phyloP scores from a whole-genome alignment of 2,797 vertebrate genomes.

The Danio albolineatus region DNA sequence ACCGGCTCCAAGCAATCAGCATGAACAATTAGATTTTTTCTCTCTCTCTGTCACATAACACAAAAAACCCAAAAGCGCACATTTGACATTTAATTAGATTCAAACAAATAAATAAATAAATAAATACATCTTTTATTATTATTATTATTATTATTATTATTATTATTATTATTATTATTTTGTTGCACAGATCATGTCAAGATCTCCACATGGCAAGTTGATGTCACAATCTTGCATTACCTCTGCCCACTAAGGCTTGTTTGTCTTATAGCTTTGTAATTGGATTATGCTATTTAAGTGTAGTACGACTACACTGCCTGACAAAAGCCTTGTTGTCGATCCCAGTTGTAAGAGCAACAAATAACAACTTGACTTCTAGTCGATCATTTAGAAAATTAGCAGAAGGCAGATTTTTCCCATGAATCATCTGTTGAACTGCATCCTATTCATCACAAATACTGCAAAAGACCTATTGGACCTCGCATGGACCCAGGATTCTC shows the following conservation, averaged over 20 bases:
- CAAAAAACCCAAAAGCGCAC: background rate
- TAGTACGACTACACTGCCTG: conserved; percentile 34
- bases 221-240: conserved; percentile 49
- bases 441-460: no score
- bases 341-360: no score
- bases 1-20: conserved; percentile 9
- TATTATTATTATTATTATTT: no score
- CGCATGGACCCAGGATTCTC: no score
- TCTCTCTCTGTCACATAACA: conserved; percentile 20
- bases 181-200: conserved; percentile 40
- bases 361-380: no score
- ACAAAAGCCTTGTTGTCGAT: no score
- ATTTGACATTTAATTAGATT: conserved; percentile 11
- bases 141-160: no score
- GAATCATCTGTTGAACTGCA: no score
- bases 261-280: conserved; percentile 65
- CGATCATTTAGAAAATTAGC: no score
- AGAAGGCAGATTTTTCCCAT: no score
- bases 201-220: conserved; percentile 3
- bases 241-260: conserved; percentile 54
- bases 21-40: conserved; percentile 4
- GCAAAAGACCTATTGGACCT: no score
- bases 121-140: background rate
- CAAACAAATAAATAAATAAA: background rate
- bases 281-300: conserved; percentile 64